These are phyloP conservation scores for Syncerus caffer DNA, from an alignment of 2,797 vertebrate genomes.

Conservation along the genomic window DNA sequence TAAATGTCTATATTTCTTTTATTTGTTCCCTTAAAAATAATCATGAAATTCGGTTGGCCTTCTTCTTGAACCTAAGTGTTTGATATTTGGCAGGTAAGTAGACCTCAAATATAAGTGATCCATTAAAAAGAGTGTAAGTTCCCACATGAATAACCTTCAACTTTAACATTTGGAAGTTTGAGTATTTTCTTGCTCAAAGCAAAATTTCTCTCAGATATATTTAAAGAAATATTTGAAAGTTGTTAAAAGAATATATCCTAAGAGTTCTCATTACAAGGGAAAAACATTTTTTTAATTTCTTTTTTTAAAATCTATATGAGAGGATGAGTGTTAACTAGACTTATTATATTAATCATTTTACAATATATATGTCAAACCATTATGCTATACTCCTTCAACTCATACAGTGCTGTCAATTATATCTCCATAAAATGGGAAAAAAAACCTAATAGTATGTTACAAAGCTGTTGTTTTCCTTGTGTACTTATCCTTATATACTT, in stretches of 20 bases:
- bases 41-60: background rate
- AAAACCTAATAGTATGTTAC: background rate
- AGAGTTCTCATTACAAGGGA: background rate
- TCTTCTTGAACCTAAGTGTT: conserved; percentile 16
- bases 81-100: conserved; percentile 43
- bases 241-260: background rate
- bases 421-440: background rate
- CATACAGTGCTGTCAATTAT: background rate
- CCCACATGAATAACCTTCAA: conserved; percentile 13
- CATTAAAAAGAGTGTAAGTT: conserved; percentile 15
- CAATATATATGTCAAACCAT: background rate
- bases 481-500: background rate
- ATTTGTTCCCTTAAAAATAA: conserved; percentile 38
- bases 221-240: background rate
- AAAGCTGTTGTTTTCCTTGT: background rate
- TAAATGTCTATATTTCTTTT: background rate
- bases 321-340: background rate
- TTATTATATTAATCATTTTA: background rate
- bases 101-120: conserved; percentile 8
- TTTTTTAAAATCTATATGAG: background rate
- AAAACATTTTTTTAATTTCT: background rate
- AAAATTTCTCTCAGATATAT: background rate
- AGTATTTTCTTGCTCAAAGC: background rate
- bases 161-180: conserved; percentile 47
- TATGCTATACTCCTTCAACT: background rate